These are phyloP conservation scores for Zophobas morio DNA, from an alignment of 1,140 invertebrate species.

Conservation along the genomic window DNA sequence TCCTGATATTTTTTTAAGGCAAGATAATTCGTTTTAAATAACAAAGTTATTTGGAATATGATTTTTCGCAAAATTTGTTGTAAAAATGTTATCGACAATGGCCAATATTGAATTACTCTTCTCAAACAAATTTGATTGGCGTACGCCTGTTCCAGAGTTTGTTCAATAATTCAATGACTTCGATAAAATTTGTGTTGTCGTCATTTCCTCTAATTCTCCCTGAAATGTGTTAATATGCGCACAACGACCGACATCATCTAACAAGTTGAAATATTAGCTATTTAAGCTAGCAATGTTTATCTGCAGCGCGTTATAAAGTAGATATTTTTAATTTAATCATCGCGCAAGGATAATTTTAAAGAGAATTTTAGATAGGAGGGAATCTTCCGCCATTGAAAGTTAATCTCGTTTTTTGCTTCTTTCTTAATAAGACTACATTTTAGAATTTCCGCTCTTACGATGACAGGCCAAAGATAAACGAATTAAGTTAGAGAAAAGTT, in stretches of 20 bases:
- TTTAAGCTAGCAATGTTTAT: background rate
- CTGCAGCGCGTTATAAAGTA: background rate
- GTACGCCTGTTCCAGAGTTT: slow-evolving; percentile 12
- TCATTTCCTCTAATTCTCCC: slow-evolving; percentile 1
- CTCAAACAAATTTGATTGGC: slow-evolving; percentile 32
- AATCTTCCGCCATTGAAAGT: slow-evolving; percentile 35
- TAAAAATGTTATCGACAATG: slow-evolving; percentile 36
- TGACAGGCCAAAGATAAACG: slow-evolving; percentile 42
- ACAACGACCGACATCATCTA: background rate
- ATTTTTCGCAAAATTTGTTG: slow-evolving; percentile 8
- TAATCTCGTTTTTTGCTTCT: slow-evolving; percentile 41
- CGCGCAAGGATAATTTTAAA: slow-evolving; percentile 23
- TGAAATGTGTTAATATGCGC: background rate
- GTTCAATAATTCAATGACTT: slow-evolving; percentile 32
- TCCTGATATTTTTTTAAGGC: too few species aligned
- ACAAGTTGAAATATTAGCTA: background rate
- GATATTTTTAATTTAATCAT: slow-evolving; percentile 37
- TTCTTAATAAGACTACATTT: slow-evolving; percentile 43
- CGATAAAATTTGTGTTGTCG: slow-evolving; percentile 28
- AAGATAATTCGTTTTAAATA: background rate
- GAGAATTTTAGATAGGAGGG: slow-evolving; percentile 26
- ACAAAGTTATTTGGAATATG: background rate
- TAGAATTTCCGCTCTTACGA: slow-evolving; percentile 42
- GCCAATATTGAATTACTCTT: slow-evolving; percentile 24
- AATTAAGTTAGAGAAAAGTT: slow-evolving; percentile 42